phyloP scores from a whole-genome alignment of 2,797 vertebrate genomes.

The Pseudochaenichthys georgianus region DNA sequence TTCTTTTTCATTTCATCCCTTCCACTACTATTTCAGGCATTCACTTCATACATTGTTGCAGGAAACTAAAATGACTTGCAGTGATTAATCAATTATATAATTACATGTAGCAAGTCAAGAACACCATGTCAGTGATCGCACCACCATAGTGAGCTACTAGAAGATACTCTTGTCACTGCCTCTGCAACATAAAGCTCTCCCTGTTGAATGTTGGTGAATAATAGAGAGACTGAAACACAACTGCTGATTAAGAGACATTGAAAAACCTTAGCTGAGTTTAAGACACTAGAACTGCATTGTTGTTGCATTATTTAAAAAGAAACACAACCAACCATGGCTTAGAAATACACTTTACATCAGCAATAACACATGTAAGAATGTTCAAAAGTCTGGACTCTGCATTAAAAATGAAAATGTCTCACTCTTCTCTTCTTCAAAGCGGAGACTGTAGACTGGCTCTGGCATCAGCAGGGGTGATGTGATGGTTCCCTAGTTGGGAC shows the following conservation, averaged over 20 bases:
- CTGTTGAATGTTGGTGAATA: conserved; percentile 13
- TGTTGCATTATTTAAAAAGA: neutral
- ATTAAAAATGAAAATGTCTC: conserved; percentile 31
- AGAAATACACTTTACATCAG: neutral
- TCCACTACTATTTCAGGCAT: no score
- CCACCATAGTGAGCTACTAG: neutral
- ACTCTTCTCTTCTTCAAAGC: conserved; percentile 33
- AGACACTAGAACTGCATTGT: neutral
- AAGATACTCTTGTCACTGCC: conserved; percentile 27
- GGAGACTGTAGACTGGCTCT: conserved; percentile 34
- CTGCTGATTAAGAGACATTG: neutral
- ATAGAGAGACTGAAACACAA: conserved; percentile 10
- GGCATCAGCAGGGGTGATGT: conserved; percentile 45
- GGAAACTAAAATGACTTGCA: no score
- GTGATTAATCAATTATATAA: no score
- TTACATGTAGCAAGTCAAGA: no score
- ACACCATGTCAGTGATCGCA: no score
- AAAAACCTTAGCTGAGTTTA: no score
- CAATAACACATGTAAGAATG: conserved; percentile 11
- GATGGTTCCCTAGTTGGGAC: conserved; percentile 60
- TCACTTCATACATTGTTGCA: no score
- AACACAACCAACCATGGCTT: neutral
- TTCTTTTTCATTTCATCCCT: no score
- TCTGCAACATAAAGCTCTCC: conserved; percentile 18
- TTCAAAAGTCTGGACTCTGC: conserved; percentile 26